A percentile compares a stretch with the other conserved stretches of the same genome.
Evolutionary conservation across 2,888 invertebrate species (phyloP).

Genomic region (Xylota sylvarum): DNA sequence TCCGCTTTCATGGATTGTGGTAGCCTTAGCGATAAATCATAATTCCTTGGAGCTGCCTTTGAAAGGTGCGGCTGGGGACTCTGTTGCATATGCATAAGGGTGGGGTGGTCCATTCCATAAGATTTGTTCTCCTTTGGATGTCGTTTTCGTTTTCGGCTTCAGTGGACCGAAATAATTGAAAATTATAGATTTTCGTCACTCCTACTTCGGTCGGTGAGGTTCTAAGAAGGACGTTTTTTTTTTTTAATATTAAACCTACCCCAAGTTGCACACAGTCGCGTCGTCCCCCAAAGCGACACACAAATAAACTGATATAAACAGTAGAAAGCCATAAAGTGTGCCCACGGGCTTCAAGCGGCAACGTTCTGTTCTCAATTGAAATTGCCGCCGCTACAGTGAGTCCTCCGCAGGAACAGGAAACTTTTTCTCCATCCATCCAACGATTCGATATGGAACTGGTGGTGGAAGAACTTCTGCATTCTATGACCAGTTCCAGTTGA

Average conservation of each 20-base stretch:
- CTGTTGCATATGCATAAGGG: conserved; percentile 58
- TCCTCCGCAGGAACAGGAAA: conserved; percentile 5
- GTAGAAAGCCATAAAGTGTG: conserved; percentile 17
- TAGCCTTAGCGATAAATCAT: conserved; percentile 67
- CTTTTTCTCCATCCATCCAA: conserved; percentile 17
- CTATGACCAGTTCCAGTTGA: conserved; percentile 68
- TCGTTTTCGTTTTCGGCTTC: conserved; percentile 79
- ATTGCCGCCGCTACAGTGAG: not conserved
- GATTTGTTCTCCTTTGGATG: conserved; percentile 43
- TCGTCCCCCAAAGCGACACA: not conserved
- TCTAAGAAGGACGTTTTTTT: conserved; percentile 6
- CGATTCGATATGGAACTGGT: not conserved
- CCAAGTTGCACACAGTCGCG: not conserved
- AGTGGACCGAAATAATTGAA: conserved; percentile 81
- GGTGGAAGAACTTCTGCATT: conserved; percentile 37
- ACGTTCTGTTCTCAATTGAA: not conserved
- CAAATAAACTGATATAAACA: conserved; percentile 30
- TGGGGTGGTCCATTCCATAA: conserved; percentile 9
- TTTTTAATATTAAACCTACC: conserved; percentile 24
- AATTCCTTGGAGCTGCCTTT: conserved; percentile 52
- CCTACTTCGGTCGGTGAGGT: not conserved
- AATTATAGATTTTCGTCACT: conserved; percentile 64
- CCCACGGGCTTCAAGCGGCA: not conserved
- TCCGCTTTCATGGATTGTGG: conserved; percentile 43
- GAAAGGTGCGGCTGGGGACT: conserved; percentile 22